These are phyloP conservation scores for Brachynemurus nebulosus DNA, from an alignment of 2,888 invertebrate species.

Conservation along the genomic window DNA sequence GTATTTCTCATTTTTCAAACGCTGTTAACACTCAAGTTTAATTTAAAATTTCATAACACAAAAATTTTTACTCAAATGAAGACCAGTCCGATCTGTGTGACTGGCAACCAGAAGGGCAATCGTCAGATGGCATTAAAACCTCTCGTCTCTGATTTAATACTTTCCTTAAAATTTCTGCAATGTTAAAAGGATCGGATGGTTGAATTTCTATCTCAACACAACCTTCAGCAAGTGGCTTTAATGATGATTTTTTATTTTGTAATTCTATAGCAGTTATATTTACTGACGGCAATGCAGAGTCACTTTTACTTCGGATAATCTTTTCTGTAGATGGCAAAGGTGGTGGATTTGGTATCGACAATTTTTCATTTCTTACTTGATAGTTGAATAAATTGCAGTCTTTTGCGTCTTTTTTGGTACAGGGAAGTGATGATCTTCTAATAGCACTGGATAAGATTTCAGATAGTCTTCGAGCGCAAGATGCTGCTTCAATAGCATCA, in stretches of 20 bases:
- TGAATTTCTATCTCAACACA: constrained; percentile 27
- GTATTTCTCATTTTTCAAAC: no score
- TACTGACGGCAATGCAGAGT: constrained; percentile 4
- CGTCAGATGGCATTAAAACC: constrained; percentile 24
- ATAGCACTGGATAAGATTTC: constrained; percentile 30
- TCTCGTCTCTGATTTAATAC: constrained; percentile 30
- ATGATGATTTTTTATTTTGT: constrained; percentile 24
- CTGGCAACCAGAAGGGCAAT: constrained; percentile 21
- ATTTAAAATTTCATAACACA: no score
- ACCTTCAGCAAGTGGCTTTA: constrained; percentile 22
- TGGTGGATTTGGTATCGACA: constrained; percentile 9
- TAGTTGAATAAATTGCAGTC: constrained; percentile 3
- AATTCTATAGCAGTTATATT: constrained; percentile 17
- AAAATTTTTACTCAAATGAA: constrained; percentile 5
- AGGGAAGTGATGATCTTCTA: constrained; percentile 19
- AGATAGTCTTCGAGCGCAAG: constrained; percentile 28
- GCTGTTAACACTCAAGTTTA: no score
- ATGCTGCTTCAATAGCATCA: constrained; percentile 28
- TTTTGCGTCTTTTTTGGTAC: constrained; percentile 2
- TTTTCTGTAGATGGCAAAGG: not conserved
- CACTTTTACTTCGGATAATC: constrained; percentile 7
- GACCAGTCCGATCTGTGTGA: constrained; percentile 30
- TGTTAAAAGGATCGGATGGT: constrained; percentile 27
- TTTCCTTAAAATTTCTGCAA: constrained; percentile 30
- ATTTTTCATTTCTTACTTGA: constrained; percentile 18